Base-by-base conservation (phyloP, 2,113 vertebrate genomes). In the Etheostoma cragini region DNA sequence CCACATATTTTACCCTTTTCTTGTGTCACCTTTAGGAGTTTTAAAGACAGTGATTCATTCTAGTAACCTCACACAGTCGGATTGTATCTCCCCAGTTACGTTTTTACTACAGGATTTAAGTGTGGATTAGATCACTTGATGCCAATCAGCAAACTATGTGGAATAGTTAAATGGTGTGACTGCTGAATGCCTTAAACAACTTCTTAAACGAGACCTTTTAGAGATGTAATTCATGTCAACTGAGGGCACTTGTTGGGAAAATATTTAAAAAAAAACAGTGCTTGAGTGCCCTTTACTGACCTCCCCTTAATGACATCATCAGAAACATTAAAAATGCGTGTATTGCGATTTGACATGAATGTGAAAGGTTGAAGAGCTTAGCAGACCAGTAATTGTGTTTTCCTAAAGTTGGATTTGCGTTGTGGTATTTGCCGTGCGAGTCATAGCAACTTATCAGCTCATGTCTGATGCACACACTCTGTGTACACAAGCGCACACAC, bases 351-450 rank as follows among this genome's bases (percentile, higher is more conserved):
- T 73, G 58, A 85, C 56, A 17, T 58, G 65, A 68, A 72, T 63
- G 45, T 86, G 56, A 81, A 79, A 42, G 47, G 30, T 72, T 57
- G n/a, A 65, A 71, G 81, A 11, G 42, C 80, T 69, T 14, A 46
- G 19, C 80, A 72, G 53, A 57, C 0, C 72, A 62, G 63, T 78
- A 67, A 82, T 85, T 67, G 24, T 72, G 73, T 76, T 82, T 81
- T 82, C 35, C 52, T 77, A 54, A 5, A 57, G 33, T 21, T 61
- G 66, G 46, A 33, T 58, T 81, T 26, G 46, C 33, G 14, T 30
- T 65, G 22, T 24, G 56, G 42, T 61, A 33, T 79, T 82, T 83
- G 52, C 70, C 10, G 10, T 60, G 62, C 1, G 11, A 78, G 14
- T 86, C 74, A 4, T 61, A 53, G 33, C 61, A 64, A 58, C 54